Percentiles rank a stretch among this genome's conserved stretches.
These are phyloP conservation scores for Ctenoplectra terminalis DNA, from an alignment of 1,140 invertebrate genomes.

Conservation along the genomic window DNA sequence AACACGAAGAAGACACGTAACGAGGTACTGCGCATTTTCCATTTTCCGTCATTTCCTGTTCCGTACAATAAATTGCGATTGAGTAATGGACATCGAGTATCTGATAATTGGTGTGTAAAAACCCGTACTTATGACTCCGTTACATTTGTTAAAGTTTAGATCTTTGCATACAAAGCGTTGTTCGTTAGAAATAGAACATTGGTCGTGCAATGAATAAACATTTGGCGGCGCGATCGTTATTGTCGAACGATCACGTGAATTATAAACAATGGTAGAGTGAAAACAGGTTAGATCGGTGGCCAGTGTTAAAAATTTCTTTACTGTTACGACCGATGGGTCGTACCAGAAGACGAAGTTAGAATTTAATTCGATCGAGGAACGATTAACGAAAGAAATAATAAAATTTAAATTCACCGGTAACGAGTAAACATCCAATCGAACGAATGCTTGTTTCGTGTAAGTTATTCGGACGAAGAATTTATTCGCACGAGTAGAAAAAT, in stretches of 20 bases:
- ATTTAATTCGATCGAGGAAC: no score
- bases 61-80: conserved; percentile 5
- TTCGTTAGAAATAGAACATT: conserved; percentile 8
- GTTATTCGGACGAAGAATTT: no score
- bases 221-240: conserved; percentile 23
- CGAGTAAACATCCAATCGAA: no score
- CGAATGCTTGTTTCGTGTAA: no score
- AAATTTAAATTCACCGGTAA: no score
- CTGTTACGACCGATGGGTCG: neutral
- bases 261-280: conserved; percentile 38
- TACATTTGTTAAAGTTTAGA: neutral
- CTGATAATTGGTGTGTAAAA: conserved; percentile 26
- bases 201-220: conserved; percentile 11
- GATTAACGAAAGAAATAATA: no score
- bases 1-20: neutral
- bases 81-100: conserved; percentile 21
- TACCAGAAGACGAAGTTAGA: neutral
- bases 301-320: conserved; percentile 1
- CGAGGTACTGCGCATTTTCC: conserved; percentile 18
- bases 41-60: conserved; percentile 40
- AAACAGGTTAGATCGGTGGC: conserved; percentile 19
- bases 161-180: neutral
- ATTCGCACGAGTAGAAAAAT: no score
- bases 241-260: conserved; percentile 12
- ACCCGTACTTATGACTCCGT: neutral